Conservation (phyloP, 2,113 vertebrate species). For the Indri indri region DNA sequence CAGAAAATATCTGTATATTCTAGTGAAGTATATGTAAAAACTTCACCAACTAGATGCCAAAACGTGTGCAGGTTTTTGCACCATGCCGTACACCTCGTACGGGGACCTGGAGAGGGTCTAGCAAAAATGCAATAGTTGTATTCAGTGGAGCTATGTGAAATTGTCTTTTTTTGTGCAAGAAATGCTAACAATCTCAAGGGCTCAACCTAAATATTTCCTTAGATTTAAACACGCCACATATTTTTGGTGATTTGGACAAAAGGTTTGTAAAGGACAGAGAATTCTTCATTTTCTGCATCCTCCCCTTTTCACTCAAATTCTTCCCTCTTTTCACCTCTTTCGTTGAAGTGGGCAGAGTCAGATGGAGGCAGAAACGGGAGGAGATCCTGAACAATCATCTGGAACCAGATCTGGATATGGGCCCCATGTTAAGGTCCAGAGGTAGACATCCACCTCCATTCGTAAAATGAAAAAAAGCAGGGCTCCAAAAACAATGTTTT, state of each 20-base stretch:
- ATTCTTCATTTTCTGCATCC: neutral
- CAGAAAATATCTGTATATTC: neutral
- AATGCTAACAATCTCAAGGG: neutral
- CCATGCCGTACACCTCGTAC: neutral
- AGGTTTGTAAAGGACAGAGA: neutral
- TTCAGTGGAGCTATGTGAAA: neutral
- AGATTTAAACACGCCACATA: neutral
- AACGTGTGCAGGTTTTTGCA: neutral
- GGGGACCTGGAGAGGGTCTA: neutral
- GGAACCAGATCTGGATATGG: neutral
- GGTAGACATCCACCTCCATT: neutral
- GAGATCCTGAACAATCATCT: accelerated
- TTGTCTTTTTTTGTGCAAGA: neutral
- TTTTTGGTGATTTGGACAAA: neutral
- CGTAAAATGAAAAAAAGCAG: neutral
- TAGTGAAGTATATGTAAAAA: neutral
- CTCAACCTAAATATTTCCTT: neutral
- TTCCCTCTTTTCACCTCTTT: neutral
- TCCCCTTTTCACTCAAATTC: neutral
- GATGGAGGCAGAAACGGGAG: neutral
- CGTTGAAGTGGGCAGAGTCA: neutral
- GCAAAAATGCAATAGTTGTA: neutral
- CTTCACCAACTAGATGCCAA: neutral
- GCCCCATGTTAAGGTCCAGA: neutral
- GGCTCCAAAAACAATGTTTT: neutral